A percentile compares a stretch with the other conserved stretches of the same genome.
These are phyloP conservation scores for Drosophila percnosoma DNA, from an alignment of 2,888 invertebrate genomes.

Conservation along the genomic window DNA sequence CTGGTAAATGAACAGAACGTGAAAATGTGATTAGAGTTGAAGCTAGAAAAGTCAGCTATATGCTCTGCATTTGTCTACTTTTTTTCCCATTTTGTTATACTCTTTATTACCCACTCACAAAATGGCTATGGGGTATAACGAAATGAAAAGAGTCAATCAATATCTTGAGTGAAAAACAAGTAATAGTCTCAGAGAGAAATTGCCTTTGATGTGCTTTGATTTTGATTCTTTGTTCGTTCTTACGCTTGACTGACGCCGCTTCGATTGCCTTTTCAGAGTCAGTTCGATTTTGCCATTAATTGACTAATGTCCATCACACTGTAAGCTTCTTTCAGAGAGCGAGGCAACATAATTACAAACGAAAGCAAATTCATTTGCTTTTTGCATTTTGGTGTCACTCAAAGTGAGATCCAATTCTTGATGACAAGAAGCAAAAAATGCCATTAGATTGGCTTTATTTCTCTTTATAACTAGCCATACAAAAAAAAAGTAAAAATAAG, in stretches of 20 bases:
- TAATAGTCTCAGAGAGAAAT: background rate
- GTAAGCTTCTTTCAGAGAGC: slow-evolving; percentile 37
- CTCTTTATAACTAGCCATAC: slow-evolving; percentile 9
- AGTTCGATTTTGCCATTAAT: slow-evolving; percentile 22
- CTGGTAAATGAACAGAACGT: background rate
- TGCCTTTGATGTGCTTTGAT: slow-evolving; percentile 2
- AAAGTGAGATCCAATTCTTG: slow-evolving; percentile 19
- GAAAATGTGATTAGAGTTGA: background rate
- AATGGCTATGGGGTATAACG: background rate
- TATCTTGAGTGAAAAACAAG: background rate
- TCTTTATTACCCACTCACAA: background rate
- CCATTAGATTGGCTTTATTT: slow-evolving; percentile 42
- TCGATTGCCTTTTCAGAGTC: background rate
- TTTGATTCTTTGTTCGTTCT: background rate
- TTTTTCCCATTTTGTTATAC: background rate
- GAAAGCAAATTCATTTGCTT: slow-evolving; percentile 27
- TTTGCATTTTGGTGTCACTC: slow-evolving; percentile 62
- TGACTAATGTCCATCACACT: slow-evolving; percentile 55
- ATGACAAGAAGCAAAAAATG: slow-evolving; percentile 35
- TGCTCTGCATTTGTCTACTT: background rate
- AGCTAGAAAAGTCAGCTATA: background rate
- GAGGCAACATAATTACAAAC: slow-evolving; percentile 50
- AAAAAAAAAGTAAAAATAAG: background rate
- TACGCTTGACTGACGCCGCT: too few species aligned
- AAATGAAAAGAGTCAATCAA: background rate